Conservation (phyloP, 2,888 invertebrate species). For the Drosophila hamatofila region DNA sequence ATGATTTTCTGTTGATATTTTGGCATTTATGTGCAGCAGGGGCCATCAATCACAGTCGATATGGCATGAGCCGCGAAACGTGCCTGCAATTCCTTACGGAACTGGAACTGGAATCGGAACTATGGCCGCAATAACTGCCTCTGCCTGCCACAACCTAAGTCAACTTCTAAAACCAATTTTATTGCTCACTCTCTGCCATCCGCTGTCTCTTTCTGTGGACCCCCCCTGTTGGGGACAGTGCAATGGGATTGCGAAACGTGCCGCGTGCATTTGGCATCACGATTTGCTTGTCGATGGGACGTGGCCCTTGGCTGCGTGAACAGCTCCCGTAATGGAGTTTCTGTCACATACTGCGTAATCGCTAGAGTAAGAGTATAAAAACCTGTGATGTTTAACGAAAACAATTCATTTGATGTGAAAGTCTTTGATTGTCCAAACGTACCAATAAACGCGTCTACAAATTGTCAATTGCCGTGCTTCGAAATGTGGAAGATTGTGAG, state of each 20-base stretch:
- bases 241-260: constrained; percentile 67
- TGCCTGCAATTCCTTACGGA: constrained; percentile 49
- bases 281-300: constrained; percentile 75
- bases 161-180: constrained; percentile 36
- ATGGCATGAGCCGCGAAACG: constrained; percentile 62
- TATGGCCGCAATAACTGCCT: constrained; percentile 6
- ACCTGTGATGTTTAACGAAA: constrained; percentile 50
- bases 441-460: constrained; percentile 11
- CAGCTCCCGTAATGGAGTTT: constrained; percentile 68
- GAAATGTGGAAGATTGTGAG: constrained; percentile 60
- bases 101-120: constrained; percentile 8
- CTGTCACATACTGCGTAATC: constrained; percentile 43
- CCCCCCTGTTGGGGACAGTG: background rate
- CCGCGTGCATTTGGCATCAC: constrained; percentile 72
- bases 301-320: constrained; percentile 60
- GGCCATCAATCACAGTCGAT: constrained; percentile 63
- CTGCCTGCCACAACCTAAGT: constrained; percentile 9
- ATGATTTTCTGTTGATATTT: constrained; percentile 43
- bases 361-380: constrained; percentile 49
- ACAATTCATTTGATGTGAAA: constrained; percentile 73
- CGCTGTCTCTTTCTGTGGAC: background rate
- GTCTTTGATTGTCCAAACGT: constrained; percentile 54
- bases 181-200: background rate
- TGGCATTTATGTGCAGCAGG: constrained; percentile 63
- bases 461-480: background rate